Evolutionary conservation across 2,797 vertebrate species (phyloP).

Genomic region (Acanthurus tractus): DNA sequence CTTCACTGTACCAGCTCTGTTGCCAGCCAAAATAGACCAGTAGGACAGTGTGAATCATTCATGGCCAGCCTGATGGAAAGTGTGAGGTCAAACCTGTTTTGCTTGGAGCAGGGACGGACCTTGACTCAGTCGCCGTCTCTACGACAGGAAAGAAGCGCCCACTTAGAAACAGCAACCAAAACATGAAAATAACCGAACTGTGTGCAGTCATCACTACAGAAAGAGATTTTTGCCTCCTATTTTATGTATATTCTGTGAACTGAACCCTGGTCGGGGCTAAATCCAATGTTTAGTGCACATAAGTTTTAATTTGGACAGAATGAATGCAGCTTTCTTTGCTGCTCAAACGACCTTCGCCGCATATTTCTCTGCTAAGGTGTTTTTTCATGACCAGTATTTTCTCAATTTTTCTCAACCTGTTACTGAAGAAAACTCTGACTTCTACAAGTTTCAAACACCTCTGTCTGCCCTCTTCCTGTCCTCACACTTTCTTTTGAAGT

Average conservation of each 20-base stretch:
- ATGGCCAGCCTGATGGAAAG: constrained; percentile 75
- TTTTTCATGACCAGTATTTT: background rate
- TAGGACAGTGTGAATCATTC: constrained; percentile 75
- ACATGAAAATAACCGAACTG: constrained; percentile 51
- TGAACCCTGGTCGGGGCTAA: background rate
- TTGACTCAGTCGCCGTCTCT: constrained; percentile 67
- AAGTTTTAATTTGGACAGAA: background rate
- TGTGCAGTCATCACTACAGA: background rate
- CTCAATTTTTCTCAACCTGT: background rate
- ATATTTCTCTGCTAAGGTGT: background rate
- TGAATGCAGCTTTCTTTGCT: background rate
- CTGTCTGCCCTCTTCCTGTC: constrained; percentile 4
- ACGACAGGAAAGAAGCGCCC: constrained; percentile 52
- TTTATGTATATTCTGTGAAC: background rate
- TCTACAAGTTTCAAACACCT: background rate
- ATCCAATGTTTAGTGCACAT: background rate
- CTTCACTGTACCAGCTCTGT: constrained; percentile 19
- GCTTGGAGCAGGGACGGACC: constrained; percentile 49
- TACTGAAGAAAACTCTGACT: background rate
- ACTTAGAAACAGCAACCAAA: constrained; percentile 68
- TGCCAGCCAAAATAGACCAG: constrained; percentile 53
- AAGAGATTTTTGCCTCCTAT: background rate
- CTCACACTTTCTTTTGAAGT: constrained; percentile 17
- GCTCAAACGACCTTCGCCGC: background rate
- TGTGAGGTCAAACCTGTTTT: constrained; percentile 66